Evolutionary conservation across 2,888 invertebrate genomes (phyloP).

Genomic region (Heliothis peltigera): DNA sequence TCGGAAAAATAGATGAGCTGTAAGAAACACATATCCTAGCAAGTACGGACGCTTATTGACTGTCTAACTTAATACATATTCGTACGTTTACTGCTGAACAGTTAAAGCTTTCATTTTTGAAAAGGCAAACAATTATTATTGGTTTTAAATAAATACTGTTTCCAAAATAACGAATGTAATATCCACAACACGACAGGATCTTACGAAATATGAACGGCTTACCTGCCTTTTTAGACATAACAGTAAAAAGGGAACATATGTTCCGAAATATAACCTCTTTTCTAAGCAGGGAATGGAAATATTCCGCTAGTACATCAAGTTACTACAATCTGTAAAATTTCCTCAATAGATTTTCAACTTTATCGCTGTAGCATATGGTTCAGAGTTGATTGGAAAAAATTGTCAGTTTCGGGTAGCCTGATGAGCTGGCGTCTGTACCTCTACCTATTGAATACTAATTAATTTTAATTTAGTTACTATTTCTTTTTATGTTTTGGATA

Average conservation of each 20-base stretch:
- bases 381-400: no score
- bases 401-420: no score
- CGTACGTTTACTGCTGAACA: not conserved
- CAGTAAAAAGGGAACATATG: not conserved
- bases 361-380: no score
- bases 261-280: not conserved
- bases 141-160: no score
- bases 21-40: not conserved
- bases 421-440: no score
- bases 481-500: constrained; percentile 7
- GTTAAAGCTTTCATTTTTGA: no score
- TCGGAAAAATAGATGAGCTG: not conserved
- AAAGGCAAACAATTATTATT: no score
- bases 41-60: not conserved
- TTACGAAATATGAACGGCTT: not conserved
- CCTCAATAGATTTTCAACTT: no score
- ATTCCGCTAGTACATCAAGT: no score
- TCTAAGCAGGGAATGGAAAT: not conserved
- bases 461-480: constrained; percentile 11
- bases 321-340: no score
- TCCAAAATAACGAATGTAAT: not conserved
- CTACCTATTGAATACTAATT: constrained; percentile 30
- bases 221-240: not conserved
- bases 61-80: not conserved
- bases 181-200: not conserved